These are phyloP conservation scores for Andricus quercusramuli DNA, from an alignment of 2,888 invertebrate genomes.

Conservation along the genomic window DNA sequence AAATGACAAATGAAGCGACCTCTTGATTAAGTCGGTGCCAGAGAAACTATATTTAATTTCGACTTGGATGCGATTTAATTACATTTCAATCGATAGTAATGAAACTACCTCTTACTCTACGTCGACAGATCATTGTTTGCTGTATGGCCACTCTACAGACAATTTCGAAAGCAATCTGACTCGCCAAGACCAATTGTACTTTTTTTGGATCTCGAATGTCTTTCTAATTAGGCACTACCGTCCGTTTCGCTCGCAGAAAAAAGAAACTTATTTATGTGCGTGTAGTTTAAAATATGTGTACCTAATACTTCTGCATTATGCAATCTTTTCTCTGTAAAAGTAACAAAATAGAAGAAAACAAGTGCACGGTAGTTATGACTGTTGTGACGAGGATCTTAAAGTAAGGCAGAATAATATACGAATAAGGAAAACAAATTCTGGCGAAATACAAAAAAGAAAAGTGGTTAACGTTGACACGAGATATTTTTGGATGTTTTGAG, in stretches of 20 bases:
- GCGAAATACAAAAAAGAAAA: not conserved
- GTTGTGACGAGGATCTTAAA: conserved; percentile 23
- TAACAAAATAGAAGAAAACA: not conserved
- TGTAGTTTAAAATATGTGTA: conserved; percentile 26
- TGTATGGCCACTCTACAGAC: not conserved
- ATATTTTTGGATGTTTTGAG: conserved; percentile 22
- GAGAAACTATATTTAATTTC: conserved; percentile 21
- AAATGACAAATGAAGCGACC: conserved; percentile 6
- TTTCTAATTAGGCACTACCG: conserved; percentile 27
- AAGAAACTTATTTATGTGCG: conserved; percentile 16
- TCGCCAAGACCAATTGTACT: not conserved
- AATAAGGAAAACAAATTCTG: not conserved
- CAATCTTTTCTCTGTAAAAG: conserved; percentile 6
- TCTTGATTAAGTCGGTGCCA: conserved; percentile 24
- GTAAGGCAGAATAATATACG: not conserved
- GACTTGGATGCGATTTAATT: not conserved
- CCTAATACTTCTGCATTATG: conserved; percentile 7
- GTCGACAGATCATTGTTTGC: not conserved
- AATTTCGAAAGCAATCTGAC: not conserved
- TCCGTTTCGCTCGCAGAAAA: conserved; percentile 10
- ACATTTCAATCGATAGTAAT: conserved; percentile 15
- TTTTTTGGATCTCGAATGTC: not conserved
- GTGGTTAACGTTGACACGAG: conserved; percentile 6
- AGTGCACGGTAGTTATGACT: conserved; percentile 11
- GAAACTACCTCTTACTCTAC: conserved; percentile 34